Evolutionary conservation across 2,797 vertebrate genomes (phyloP).

Genomic region (Arnoldichthys spilopterus): DNA sequence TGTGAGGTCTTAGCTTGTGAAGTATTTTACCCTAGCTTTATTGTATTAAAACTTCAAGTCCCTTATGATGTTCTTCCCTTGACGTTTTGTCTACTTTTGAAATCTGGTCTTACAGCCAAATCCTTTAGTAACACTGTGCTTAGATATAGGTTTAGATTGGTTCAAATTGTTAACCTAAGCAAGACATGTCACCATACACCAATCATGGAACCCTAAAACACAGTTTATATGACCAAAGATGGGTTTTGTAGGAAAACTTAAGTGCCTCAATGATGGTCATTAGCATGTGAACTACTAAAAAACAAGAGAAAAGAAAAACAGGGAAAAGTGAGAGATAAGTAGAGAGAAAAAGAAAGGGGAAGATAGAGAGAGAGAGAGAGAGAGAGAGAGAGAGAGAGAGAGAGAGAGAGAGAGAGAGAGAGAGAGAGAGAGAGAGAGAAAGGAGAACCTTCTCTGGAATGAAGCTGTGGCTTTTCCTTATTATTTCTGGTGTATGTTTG

Average conservation of each 20-base stretch:
- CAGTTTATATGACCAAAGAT: conserved; percentile 79
- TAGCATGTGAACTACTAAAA: conserved; percentile 63
- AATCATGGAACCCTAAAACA: conserved; percentile 48
- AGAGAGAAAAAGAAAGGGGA: background rate
- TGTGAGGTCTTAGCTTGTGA: conserved; percentile 76
- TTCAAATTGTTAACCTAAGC: conserved; percentile 41
- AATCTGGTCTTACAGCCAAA: conserved; percentile 49
- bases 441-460: conserved; percentile 30
- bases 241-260: conserved; percentile 76
- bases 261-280: conserved; percentile 82
- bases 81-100: conserved; percentile 46
- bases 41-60: conserved; percentile 60
- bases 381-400: background rate
- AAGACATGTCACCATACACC: conserved; percentile 33
- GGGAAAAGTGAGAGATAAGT: too few relatives aligned
- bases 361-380: background rate
- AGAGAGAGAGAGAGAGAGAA: conserved; percentile 11
- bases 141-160: conserved; percentile 45
- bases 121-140: conserved; percentile 59
- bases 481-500: conserved; percentile 59
- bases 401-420: conserved; percentile 5
- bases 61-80: conserved; percentile 38
- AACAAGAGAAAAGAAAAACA: background rate
- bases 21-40: conserved; percentile 66
- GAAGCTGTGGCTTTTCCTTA: conserved; percentile 41